Conservation (phyloP, 2,888 invertebrate genomes). For the Parapristionchus giblindavisi region DNA sequence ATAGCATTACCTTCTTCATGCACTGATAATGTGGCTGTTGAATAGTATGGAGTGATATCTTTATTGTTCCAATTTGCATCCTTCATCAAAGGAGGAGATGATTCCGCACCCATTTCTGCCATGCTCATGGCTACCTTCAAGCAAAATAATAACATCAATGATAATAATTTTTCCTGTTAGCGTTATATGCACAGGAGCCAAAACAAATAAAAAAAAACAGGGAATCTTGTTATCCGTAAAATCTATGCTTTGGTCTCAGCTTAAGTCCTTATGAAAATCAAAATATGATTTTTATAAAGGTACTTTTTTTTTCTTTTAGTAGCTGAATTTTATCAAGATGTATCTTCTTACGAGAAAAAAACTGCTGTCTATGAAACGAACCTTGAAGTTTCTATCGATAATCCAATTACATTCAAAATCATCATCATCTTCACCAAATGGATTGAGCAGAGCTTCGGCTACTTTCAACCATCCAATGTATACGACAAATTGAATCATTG, state of each 20-base stretch:
- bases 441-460: constrained; percentile 39
- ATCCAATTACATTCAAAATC: constrained; percentile 42
- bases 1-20: constrained; percentile 12
- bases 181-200: too few species aligned
- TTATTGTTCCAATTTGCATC: constrained; percentile 10
- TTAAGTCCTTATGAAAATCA: too few species aligned
- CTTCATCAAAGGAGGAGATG: constrained; percentile 21
- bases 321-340: too few species aligned
- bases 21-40: constrained; percentile 6
- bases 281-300: too few species aligned
- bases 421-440: constrained; percentile 40
- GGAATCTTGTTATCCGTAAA: too few species aligned
- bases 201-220: too few species aligned
- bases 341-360: too few species aligned
- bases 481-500: constrained; percentile 39
- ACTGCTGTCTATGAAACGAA: not conserved
- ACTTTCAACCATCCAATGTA: constrained; percentile 43
- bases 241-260: too few species aligned
- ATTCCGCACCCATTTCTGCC: constrained; percentile 30
- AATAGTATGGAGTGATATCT: constrained; percentile 28
- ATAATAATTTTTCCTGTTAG: too few species aligned
- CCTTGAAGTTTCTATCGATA: constrained; percentile 36
- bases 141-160: too few species aligned
- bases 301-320: too few species aligned
- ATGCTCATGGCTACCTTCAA: constrained; percentile 17